Evolutionary conservation across 2,113 vertebrate genomes (phyloP).

Genomic region (Accipiter cooperii): DNA sequence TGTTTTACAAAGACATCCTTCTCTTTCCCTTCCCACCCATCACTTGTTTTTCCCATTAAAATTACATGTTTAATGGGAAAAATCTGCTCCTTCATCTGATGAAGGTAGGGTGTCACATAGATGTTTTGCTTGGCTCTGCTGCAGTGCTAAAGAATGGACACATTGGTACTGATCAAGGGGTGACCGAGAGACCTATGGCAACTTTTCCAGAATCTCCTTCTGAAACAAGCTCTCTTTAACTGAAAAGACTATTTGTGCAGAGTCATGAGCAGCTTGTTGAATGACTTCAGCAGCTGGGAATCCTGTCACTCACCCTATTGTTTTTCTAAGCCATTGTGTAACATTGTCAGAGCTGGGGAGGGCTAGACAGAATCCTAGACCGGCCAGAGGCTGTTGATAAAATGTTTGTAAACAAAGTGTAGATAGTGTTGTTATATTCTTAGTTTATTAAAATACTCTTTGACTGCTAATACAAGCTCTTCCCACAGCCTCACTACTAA

Average conservation of each 20-base stretch:
- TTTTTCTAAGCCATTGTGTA: constrained; percentile 27
- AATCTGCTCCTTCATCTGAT: not conserved
- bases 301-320: constrained; percentile 14
- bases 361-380: not conserved
- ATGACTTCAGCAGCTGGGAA: constrained; percentile 59
- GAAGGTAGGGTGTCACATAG: not conserved
- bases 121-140: not conserved
- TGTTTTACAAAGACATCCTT: not conserved
- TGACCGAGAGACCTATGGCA: not conserved
- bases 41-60: not conserved
- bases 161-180: not conserved
- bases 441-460: not conserved
- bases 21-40: not conserved
- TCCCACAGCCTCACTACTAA: not conserved
- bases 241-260: constrained; percentile 30
- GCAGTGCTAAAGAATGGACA: not conserved
- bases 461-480: not conserved
- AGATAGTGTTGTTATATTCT: not conserved
- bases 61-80: not conserved
- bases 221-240: not conserved
- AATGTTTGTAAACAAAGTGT: not conserved
- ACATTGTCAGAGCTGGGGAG: not conserved
- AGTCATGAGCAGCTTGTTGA: constrained; percentile 3
- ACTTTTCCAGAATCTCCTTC: not conserved
- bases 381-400: not conserved